These are phyloP conservation scores for Hedychridium roseum DNA, from an alignment of 2,888 invertebrate genomes.

Conservation along the genomic window DNA sequence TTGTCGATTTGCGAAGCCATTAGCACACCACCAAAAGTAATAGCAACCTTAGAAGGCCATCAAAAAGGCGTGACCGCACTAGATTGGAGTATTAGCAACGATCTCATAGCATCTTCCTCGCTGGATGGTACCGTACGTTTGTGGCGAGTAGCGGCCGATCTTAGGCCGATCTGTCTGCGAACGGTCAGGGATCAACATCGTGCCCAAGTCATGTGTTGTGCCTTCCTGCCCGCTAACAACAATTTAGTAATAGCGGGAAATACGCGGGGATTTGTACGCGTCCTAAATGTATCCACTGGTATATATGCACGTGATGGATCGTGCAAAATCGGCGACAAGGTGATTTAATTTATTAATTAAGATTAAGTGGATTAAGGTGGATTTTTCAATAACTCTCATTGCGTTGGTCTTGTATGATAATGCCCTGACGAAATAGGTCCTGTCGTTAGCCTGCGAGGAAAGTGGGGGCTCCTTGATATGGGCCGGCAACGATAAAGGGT, in stretches of 20 bases:
- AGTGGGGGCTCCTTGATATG: slow-evolving; percentile 75
- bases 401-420: not conserved
- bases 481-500: slow-evolving; percentile 82
- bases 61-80: slow-evolving; percentile 79
- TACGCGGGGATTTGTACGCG: slow-evolving; percentile 76
- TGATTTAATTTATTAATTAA: slow-evolving; percentile 44
- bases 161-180: slow-evolving; percentile 67
- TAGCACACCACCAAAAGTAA: slow-evolving; percentile 75
- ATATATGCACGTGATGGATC: slow-evolving; percentile 74
- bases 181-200: slow-evolving; percentile 71
- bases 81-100: slow-evolving; percentile 88
- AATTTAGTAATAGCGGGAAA: slow-evolving; percentile 85
- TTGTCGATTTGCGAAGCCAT: slow-evolving; percentile 81
- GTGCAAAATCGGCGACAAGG: slow-evolving; percentile 66
- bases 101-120: slow-evolving; percentile 80
- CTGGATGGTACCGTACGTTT: slow-evolving; percentile 77
- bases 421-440: slow-evolving; percentile 62
- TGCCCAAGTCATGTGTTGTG: slow-evolving; percentile 74
- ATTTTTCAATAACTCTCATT: not conserved
- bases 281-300: slow-evolving; percentile 86
- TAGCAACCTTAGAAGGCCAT: slow-evolving; percentile 79
- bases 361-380: slow-evolving; percentile 30
- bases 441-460: slow-evolving; percentile 79
- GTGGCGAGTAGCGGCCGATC: slow-evolving; percentile 71
- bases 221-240: slow-evolving; percentile 85